These are phyloP conservation scores for Polypterus senegalus DNA, from an alignment of 2,113 vertebrate species.

Conservation along the genomic window DNA sequence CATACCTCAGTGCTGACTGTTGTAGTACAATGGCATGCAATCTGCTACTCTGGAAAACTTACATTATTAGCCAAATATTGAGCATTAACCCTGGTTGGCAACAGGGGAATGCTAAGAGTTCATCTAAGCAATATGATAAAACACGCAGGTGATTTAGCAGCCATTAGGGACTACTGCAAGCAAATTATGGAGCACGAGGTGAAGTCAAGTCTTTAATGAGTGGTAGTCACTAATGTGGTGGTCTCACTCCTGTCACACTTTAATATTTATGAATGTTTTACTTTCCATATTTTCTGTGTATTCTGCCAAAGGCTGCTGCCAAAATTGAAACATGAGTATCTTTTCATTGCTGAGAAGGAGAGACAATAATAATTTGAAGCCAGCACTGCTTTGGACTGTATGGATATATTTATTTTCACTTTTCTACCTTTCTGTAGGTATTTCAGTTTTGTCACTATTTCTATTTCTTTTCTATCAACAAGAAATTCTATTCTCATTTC, in stretches of 20 bases:
- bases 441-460: too few relatives aligned
- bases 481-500: too few relatives aligned
- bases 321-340: too few relatives aligned
- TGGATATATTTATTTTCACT: too few relatives aligned
- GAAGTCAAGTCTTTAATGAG: conserved; percentile 48
- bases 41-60: conserved; percentile 23
- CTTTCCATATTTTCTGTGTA: not conserved
- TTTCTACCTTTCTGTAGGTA: too few relatives aligned
- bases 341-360: too few relatives aligned
- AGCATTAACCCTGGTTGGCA: conserved; percentile 28
- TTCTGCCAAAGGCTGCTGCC: too few relatives aligned
- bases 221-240: conserved; percentile 44
- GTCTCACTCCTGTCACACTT: conserved; percentile 31
- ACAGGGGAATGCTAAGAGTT: conserved; percentile 43
- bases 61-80: conserved; percentile 35
- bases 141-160: conserved; percentile 44
- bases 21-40: conserved; percentile 17
- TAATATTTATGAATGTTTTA: not conserved
- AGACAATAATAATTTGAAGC: too few relatives aligned
- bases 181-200: conserved; percentile 47
- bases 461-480: too few relatives aligned
- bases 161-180: conserved; percentile 37
- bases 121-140: conserved; percentile 41
- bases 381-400: too few relatives aligned
- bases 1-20: too few relatives aligned